These are phyloP conservation scores for Ostrea edulis DNA, from an alignment of 1,140 invertebrate species.

Conservation along the genomic window DNA sequence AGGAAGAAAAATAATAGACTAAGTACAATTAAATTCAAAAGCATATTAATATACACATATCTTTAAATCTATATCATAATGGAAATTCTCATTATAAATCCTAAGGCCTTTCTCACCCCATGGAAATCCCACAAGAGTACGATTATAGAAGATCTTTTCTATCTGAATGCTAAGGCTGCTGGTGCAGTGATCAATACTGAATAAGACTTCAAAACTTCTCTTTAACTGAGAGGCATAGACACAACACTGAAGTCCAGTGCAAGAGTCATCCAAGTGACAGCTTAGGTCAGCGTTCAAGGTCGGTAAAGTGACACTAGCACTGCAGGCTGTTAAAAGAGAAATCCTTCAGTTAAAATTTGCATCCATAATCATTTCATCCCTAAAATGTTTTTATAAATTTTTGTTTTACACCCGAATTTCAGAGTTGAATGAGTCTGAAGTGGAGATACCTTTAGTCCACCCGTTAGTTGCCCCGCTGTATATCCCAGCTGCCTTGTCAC, in stretches of 20 bases:
- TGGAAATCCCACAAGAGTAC: slow-evolving; percentile 26
- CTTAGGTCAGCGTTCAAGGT: slow-evolving; percentile 6
- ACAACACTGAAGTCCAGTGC: slow-evolving; percentile 46
- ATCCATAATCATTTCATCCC: background rate
- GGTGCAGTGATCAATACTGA: slow-evolving; percentile 55
- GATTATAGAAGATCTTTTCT: slow-evolving; percentile 48
- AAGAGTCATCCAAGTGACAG: slow-evolving; percentile 24
- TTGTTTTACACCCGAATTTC: background rate
- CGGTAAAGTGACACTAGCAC: slow-evolving; percentile 35
- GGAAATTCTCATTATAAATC: no score
- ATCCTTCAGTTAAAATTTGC: background rate
- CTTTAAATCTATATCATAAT: background rate
- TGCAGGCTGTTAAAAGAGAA: slow-evolving; percentile 19
- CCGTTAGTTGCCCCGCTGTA: slow-evolving; percentile 39
- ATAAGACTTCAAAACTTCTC: slow-evolving; percentile 47
- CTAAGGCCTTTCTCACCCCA: background rate
- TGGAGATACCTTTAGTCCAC: slow-evolving; percentile 49
- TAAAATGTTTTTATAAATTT: background rate
- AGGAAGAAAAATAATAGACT: background rate
- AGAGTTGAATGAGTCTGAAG: background rate
- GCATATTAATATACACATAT: background rate
- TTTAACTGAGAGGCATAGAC: slow-evolving; percentile 11
- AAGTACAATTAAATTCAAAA: no score
- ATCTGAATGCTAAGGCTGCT: slow-evolving; percentile 48
- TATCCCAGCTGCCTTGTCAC: slow-evolving; percentile 16